These are phyloP conservation scores for Cisticola juncidis DNA, from an alignment of 2,113 vertebrate species.

Conservation along the genomic window DNA sequence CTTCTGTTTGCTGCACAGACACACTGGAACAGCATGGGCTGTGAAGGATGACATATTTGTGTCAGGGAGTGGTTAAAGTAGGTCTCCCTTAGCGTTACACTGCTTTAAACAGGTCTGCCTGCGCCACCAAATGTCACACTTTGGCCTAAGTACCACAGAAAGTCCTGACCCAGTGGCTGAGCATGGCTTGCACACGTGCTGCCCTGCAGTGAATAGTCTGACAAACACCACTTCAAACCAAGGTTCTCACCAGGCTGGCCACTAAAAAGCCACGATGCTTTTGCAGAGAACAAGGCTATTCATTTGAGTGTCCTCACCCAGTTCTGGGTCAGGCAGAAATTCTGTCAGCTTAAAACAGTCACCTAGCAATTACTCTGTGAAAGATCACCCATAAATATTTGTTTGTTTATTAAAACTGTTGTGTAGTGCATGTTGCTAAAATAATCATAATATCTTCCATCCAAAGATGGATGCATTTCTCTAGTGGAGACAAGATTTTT, in stretches of 20 bases:
- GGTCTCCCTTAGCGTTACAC: not conserved
- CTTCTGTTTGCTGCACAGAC: not conserved
- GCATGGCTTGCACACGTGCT: not conserved
- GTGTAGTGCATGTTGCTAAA: not conserved
- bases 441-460: not conserved
- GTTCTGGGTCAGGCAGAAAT: conserved; percentile 16
- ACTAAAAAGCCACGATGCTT: not conserved
- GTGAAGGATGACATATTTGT: not conserved
- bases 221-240: conserved; percentile 21
- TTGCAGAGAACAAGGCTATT: conserved; percentile 14
- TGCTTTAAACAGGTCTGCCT: not conserved
- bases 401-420: not conserved
- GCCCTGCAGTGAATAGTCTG: not conserved
- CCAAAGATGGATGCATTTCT: not conserved
- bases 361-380: not conserved
- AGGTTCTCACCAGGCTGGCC: not conserved
- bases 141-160: not conserved
- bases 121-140: conserved; percentile 41
- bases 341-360: not conserved
- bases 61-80: not conserved
- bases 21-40: not conserved
- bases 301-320: not conserved
- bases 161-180: not conserved
- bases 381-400: not conserved
- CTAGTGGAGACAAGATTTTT: not conserved